These are phyloP conservation scores for Epistrophella euchroma DNA, from an alignment of 2,888 invertebrate species.

Conservation along the genomic window DNA sequence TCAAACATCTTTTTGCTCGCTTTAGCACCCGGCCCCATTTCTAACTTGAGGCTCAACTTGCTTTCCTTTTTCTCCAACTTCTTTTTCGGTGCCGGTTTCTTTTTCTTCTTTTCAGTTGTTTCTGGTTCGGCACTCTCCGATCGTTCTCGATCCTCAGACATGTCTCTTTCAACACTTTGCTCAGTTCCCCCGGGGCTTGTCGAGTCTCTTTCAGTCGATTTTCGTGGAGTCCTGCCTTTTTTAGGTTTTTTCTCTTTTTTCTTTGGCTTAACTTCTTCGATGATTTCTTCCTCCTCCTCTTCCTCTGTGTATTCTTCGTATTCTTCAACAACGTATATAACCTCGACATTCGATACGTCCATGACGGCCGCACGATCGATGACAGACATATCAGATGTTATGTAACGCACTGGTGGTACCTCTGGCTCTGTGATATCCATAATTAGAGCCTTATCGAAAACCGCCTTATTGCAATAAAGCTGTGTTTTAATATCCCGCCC, in stretches of 20 bases:
- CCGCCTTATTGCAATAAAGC: constrained; percentile 82
- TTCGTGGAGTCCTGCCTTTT: constrained; percentile 79
- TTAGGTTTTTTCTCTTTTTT: constrained; percentile 80
- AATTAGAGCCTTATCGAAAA: constrained; percentile 83
- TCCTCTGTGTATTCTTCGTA: constrained; percentile 82
- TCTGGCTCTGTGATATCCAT: constrained; percentile 84
- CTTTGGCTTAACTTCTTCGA: constrained; percentile 81
- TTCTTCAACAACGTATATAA: constrained; percentile 84
- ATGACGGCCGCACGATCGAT: constrained; percentile 84
- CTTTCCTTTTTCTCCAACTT: constrained; percentile 82
- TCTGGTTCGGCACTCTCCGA: constrained; percentile 80
- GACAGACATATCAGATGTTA: constrained; percentile 83
- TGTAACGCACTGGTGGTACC: constrained; percentile 83
- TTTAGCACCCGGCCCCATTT: constrained; percentile 82
- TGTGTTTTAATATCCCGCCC: constrained; percentile 82
- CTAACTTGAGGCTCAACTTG: constrained; percentile 82
- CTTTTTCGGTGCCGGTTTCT: constrained; percentile 81
- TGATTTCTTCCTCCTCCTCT: constrained; percentile 79
- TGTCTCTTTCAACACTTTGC: constrained; percentile 78
- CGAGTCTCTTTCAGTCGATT: constrained; percentile 79
- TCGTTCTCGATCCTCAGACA: constrained; percentile 62
- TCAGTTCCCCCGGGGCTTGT: constrained; percentile 75
- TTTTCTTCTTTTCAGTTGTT: constrained; percentile 80
- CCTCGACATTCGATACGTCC: constrained; percentile 84
- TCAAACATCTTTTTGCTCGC: constrained; percentile 83